Evolutionary conservation across 2,113 vertebrate species (phyloP), one percentile per base, ranked within the genome.

Genomic region (Megaceryle maxima): DNA sequence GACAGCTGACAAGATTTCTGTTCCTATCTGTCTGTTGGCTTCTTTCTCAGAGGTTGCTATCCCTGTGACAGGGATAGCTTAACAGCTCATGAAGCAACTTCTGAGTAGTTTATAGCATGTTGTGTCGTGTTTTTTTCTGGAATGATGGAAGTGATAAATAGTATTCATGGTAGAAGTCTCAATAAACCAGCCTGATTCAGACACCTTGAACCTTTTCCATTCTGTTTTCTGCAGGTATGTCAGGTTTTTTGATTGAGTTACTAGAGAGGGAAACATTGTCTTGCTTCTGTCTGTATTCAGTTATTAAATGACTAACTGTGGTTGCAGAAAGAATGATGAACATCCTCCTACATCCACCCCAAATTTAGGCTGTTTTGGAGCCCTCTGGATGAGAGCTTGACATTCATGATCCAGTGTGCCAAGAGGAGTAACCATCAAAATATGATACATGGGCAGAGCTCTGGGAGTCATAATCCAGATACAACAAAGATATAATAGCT

Each of bases 1-100:
- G 94, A 87, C 56, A 94, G 69, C 87, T 96, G 88, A 94, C 72
- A 86, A 92, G 83, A 82, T 89, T 97, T 92, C 87, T 92, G 66
- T 56, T 88, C 64, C 86, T 94, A 10, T 87, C 88, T 82, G 92
- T 79, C 80, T 88, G 60, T 83, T 91, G 81, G 64, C 92, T 77
- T 91, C 56, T 68, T 88, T 56, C 87, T 91, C 37, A 43, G 69
- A 92, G 83, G 73, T 84, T 89, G 73, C 68, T 87, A 73, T 24
- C 76, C 73, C 66, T 75, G 37, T 93, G 72, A 75, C 69, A 83
- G 37, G 28, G 21, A 26, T 87, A 64, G 76, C 73, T 94, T 94
- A 92, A 94, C 92, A 95, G 76, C 76, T 94, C 95, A 75, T 33
- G 57, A 94, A 86, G 77, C 46, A 92, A 29, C 31, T 83, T 90